Base-by-base conservation (phyloP, 2,888 invertebrate species). In the Acanthoscelides obtectus region DNA sequence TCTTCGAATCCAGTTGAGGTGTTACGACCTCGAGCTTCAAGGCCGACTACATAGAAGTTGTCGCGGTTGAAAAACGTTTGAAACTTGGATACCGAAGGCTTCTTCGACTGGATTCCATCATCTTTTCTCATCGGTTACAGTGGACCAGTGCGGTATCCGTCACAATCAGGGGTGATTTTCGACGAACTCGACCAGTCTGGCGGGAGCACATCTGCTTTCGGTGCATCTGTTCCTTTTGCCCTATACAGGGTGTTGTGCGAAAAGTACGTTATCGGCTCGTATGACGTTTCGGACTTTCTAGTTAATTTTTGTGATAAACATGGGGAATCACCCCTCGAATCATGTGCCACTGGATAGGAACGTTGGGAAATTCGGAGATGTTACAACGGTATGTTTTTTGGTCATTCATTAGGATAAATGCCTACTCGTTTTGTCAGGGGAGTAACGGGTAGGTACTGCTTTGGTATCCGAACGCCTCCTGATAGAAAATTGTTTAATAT, bases 321-420 rank as follows among this genome's bases (percentile, higher is more conserved):
- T 94, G 94, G 94, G 94, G 82, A 94, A 94, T 86, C 93, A 93
- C 86, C 92, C 93, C 82, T 94, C 94, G 79, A 92, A 93, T 82
- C 94, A 94, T 86, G 93, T 93, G 86, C 94, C 94, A 80, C 88
- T 94, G 84, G 94, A 94, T 84, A 89, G 91, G 84, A 87, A 87
- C 79, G 85, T 87, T 75, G 87, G 87, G 64, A 85, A 84, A 80
- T 86, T 84, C 75, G 86, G 86, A 71, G 86, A 86, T 82, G 80
- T 83, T 66, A 79, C 83, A 72, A 79, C 84, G 85, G 86, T 86
- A 85, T 77, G 85, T 83, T 64, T 66, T 22, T 6, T 45, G 3
- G 5, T 45, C 5, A 12, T 45, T 45, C 8, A 25, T 25, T 25
- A n/a, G n/a, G n/a, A n/a, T n/a, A n/a, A n/a, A n/a, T n/a, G n/a